A percentile compares a stretch with the other conserved stretches of the same genome.
phyloP scores from a whole-genome alignment of 2,888 invertebrate genomes.

The Pherbina coryleti region DNA sequence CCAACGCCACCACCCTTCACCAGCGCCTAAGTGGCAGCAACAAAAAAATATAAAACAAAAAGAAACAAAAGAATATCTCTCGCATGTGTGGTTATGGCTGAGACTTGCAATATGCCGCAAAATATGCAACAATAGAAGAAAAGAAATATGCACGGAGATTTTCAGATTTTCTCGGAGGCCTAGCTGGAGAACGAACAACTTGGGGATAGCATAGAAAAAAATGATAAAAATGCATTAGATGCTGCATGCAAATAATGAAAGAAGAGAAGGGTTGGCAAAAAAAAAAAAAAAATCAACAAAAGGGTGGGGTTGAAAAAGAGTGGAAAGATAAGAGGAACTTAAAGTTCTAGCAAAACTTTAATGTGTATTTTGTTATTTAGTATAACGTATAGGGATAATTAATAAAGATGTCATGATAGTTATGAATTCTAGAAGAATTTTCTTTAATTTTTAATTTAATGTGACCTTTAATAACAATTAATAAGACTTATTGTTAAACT shows the following conservation, averaged over 20 bases:
- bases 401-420: no score
- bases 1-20: neutral
- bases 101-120: slow-evolving; percentile 27
- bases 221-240: slow-evolving; percentile 27
- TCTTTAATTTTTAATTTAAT: no score
- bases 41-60: neutral
- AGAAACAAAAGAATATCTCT: slow-evolving; percentile 14
- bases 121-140: slow-evolving; percentile 30
- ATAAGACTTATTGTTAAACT: no score
- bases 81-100: neutral
- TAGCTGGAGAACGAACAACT: neutral
- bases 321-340: neutral
- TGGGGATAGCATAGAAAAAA: neutral
- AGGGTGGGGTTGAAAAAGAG: neutral
- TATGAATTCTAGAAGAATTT: no score
- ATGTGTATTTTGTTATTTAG: no score
- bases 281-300: neutral
- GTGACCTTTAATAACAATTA: no score
- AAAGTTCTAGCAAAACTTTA: neutral
- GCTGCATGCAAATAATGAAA: neutral
- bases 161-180: slow-evolving; percentile 1
- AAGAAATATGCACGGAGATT: slow-evolving; percentile 6
- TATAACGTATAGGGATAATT: no score
- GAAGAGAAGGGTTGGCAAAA: neutral
- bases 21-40: neutral